Base-by-base conservation (phyloP, 1,140 invertebrate species). In the Leptoteleia sp. region DNA sequence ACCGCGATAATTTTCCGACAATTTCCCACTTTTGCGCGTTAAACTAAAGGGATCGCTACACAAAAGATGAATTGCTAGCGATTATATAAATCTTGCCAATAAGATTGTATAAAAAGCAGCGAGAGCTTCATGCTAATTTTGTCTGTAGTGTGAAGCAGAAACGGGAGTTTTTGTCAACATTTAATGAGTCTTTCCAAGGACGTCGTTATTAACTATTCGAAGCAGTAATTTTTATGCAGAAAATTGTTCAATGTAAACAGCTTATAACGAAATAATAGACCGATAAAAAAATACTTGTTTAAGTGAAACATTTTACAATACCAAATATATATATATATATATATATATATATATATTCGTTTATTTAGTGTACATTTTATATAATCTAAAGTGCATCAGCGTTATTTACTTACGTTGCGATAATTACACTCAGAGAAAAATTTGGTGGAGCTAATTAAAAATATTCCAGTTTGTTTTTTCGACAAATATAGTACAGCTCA, bases 121-220 rank as follows among this genome's bases (percentile, higher is more conserved):
- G 31, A 54, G 48, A 37, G 38, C 33, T 55, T 55, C 50, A 55
- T 55, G 50, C 50, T 55, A 40, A 55, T 55, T 55, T 55, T 55
- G 8, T 22, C n/a, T 15, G 27, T 13, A 29, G 35, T 55, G 37
- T 43, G 54, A 57, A 31, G 54, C 13, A 43, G 54, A 25, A 43
- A 57, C 38, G 4, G 8, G 37, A 33, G 22, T 57, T 57, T 57
- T 57, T 57, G 54, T 42, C 12, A 55, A 29, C 35, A 29, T 38
- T 42, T 40, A 37, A 42, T 40, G 52, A 37, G 16, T 12, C 52
- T 55, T 40, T 40, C 6, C 37, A 55, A 55, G 35, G 37, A 40
- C 37, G 35, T 25, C n/a, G 31, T 38, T 19, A 37, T 54, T 54
- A 54, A 13, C 48, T 11, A 54, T 25, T 54, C 15, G 35, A 35